Evolutionary conservation across 2,888 invertebrate species (phyloP).

Genomic region (Cataglyphis cursor): DNA sequence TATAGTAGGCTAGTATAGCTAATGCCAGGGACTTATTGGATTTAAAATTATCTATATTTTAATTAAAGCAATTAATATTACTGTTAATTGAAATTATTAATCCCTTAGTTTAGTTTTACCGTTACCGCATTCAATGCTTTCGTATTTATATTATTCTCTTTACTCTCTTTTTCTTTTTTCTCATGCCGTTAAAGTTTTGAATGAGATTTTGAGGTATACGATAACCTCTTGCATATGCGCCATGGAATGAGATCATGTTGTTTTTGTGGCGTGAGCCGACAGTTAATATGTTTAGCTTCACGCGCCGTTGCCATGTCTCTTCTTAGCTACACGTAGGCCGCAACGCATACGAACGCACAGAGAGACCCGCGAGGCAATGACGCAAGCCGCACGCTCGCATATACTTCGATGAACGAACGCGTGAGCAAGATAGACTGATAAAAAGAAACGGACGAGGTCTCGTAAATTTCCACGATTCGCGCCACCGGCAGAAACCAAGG

Average conservation of each 20-base stretch:
- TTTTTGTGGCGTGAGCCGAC: constrained; percentile 86
- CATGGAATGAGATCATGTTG: constrained; percentile 86
- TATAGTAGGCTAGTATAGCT: constrained; percentile 61
- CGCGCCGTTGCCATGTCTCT: constrained; percentile 81
- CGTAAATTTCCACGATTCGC: constrained; percentile 81
- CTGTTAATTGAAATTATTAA: constrained; percentile 63
- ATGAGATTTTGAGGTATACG: constrained; percentile 74
- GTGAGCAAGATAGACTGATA: constrained; percentile 55
- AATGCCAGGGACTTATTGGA: constrained; percentile 69
- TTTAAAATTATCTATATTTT: constrained; percentile 69
- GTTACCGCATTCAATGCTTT: constrained; percentile 39
- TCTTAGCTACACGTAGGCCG: constrained; percentile 77
- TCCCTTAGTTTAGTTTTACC: constrained; percentile 49
- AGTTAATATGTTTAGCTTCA: constrained; percentile 86
- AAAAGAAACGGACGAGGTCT: constrained; percentile 70
- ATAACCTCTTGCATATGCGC: constrained; percentile 73
- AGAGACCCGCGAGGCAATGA: constrained; percentile 75
- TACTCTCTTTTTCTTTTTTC: background rate
- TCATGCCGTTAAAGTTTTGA: constrained; percentile 57
- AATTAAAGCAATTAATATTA: constrained; percentile 67
- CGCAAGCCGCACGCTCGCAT: constrained; percentile 73
- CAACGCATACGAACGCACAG: constrained; percentile 66
- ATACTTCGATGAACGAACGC: constrained; percentile 66
- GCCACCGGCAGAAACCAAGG: constrained; percentile 70
- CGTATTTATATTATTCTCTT: constrained; percentile 22